Percentiles rank a stretch among this genome's conserved stretches.
Conservation (phyloP, 2,113 vertebrate species). For the Leptobrachium ailaonicum region DNA sequence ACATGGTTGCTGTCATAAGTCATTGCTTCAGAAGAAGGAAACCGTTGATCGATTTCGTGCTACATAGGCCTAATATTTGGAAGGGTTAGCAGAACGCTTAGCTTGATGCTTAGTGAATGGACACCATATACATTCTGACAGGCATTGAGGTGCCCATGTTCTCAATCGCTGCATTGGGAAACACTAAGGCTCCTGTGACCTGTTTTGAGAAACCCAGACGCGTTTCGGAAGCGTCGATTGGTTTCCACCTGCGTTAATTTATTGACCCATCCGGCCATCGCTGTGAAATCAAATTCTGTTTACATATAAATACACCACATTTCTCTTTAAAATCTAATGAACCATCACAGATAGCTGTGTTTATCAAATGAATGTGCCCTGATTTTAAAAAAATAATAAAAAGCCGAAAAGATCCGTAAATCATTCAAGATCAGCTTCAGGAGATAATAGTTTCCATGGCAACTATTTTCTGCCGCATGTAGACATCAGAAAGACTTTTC, state of each 20-base stretch:
- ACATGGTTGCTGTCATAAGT: too few relatives aligned
- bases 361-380: constrained; percentile 36
- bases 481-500: constrained; percentile 43
- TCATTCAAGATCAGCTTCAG: constrained; percentile 36
- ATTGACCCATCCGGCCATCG: background rate
- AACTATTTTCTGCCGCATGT: constrained; percentile 31
- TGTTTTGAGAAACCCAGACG: background rate
- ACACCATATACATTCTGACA: too few relatives aligned
- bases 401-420: constrained; percentile 40
- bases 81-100: too few relatives aligned
- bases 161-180: too few relatives aligned
- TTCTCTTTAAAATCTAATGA: constrained; percentile 15
- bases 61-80: too few relatives aligned
- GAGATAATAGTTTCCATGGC: constrained; percentile 50
- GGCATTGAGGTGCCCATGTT: too few relatives aligned
- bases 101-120: too few relatives aligned
- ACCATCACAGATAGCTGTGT: constrained; percentile 19
- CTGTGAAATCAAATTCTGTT: constrained; percentile 8
- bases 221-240: background rate
- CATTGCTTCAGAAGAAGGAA: too few relatives aligned
- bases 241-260: background rate
- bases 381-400: constrained; percentile 7
- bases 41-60: too few relatives aligned
- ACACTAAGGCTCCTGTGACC: background rate
- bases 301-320: constrained; percentile 2